Evolutionary conservation across 2,797 vertebrate species (phyloP).

Genomic region (Emydoidea blandingii): DNA sequence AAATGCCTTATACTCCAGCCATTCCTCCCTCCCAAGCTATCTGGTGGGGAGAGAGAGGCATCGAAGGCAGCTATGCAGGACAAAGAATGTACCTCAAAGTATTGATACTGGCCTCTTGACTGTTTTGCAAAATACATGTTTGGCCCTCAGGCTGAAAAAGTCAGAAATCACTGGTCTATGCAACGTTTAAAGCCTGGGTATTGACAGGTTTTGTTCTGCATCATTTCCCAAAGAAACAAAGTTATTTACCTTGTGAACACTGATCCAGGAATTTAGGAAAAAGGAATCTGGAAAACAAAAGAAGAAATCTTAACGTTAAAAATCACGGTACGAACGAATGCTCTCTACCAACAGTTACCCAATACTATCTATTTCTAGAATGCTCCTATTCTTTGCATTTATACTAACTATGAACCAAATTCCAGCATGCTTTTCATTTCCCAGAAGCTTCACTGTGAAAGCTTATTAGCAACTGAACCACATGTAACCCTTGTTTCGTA

Average conservation of each 20-base stretch:
- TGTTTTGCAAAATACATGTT: rapidly evolving
- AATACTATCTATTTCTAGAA: not conserved
- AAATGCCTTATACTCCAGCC: not conserved
- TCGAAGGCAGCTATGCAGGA: not conserved
- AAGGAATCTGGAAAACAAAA: conserved; percentile 84
- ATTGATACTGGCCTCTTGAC: not conserved
- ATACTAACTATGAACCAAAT: not conserved
- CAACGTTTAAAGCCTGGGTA: not conserved
- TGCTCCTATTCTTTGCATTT: not conserved
- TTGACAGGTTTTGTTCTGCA: not conserved
- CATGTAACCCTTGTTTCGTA: not conserved
- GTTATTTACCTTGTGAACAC: conserved; percentile 92
- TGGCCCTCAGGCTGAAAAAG: not conserved
- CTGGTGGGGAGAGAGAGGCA: not conserved
- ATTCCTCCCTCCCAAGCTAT: not conserved
- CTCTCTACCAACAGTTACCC: not conserved
- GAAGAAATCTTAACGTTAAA: not conserved
- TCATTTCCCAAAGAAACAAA: not conserved
- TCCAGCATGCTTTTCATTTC: not conserved
- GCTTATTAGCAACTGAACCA: not conserved
- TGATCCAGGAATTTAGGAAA: conserved; percentile 98
- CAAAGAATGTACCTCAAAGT: not conserved
- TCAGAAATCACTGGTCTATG: not conserved
- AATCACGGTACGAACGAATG: not conserved
- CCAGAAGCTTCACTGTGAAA: not conserved